Evolutionary conservation across 2,113 vertebrate genomes (phyloP).

Genomic region (Sander lucioperca): DNA sequence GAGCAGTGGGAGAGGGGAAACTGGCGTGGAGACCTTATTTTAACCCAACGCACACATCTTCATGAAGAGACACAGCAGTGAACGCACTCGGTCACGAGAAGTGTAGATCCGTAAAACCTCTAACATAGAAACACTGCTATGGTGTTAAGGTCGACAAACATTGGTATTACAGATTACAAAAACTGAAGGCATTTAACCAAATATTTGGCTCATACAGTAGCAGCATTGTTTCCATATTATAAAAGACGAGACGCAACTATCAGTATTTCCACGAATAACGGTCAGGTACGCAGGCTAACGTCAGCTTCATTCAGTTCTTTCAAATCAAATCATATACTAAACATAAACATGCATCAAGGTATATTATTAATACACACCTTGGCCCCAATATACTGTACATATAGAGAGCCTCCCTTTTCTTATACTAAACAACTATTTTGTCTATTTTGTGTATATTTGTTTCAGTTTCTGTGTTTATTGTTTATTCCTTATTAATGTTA

Average conservation of each 20-base stretch:
- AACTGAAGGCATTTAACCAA: neutral
- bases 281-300: constrained; percentile 38
- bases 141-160: constrained; percentile 7
- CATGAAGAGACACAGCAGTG: constrained; percentile 20
- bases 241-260: neutral
- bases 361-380: neutral
- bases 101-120: constrained; percentile 11
- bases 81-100: constrained; percentile 15
- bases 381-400: neutral
- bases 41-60: constrained; percentile 53
- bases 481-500: no score
- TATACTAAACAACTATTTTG: no score
- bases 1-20: constrained; percentile 48
- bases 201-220: neutral
- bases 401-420: no score
- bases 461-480: no score
- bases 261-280: constrained; percentile 12
- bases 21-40: constrained; percentile 59
- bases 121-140: constrained; percentile 1
- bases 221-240: neutral
- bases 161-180: neutral
- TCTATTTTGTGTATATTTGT: no score
- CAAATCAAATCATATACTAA: constrained; percentile 44
- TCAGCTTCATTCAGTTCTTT: constrained; percentile 13
- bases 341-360: constrained; percentile 53